Evolutionary conservation across 2,797 vertebrate genomes (phyloP).

Genomic region (Australoheros facetus): DNA sequence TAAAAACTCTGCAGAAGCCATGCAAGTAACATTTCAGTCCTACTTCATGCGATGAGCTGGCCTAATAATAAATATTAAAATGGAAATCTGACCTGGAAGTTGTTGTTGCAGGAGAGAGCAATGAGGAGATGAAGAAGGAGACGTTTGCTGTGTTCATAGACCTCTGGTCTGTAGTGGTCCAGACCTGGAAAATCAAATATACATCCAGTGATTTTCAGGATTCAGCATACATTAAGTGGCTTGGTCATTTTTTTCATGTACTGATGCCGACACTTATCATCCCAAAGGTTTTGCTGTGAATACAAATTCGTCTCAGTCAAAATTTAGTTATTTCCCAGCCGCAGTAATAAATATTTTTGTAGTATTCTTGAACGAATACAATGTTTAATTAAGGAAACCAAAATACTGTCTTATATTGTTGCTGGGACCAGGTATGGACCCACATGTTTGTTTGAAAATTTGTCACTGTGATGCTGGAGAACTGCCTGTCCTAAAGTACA

Average conservation of each 20-base stretch:
- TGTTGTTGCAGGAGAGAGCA: conserved; percentile 94
- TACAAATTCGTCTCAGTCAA: background rate
- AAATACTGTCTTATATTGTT: background rate
- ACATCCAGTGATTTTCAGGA: conserved; percentile 1
- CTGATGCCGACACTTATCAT: too few species aligned
- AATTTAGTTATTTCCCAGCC: too few species aligned
- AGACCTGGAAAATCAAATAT: conserved; percentile 81
- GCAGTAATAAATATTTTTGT: background rate
- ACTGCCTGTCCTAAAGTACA: background rate
- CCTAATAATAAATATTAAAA: background rate
- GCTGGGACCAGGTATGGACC: background rate
- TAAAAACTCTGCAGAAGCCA: background rate
- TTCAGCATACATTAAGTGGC: background rate
- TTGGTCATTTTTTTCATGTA: too few species aligned
- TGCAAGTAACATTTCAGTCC: background rate
- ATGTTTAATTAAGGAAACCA: background rate
- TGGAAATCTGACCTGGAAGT: conserved; percentile 82
- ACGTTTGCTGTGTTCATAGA: conserved; percentile 98
- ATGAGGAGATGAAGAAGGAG: conserved; percentile 96
- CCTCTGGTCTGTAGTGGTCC: conserved; percentile 97
- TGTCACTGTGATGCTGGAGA: conserved; percentile 19
- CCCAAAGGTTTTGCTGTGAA: too few species aligned
- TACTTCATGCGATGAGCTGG: background rate
- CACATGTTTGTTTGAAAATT: conserved; percentile 29
- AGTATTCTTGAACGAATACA: background rate